phyloP scores from a whole-genome alignment of 2,797 vertebrate genomes.

The Falco biarmicus region DNA sequence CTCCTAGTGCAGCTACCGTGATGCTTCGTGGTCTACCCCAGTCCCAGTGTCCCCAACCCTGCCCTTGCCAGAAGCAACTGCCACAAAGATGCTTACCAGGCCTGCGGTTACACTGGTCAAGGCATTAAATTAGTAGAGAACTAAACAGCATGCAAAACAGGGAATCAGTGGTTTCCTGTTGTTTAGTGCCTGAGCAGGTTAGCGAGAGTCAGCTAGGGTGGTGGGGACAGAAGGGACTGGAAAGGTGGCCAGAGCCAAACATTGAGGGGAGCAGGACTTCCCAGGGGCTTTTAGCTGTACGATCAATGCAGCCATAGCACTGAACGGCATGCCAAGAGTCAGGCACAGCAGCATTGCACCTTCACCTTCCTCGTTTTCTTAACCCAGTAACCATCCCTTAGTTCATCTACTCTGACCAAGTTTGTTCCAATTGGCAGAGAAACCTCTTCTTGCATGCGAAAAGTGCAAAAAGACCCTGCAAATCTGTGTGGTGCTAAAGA shows the following conservation, averaged over 20 bases:
- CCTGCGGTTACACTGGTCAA: not conserved
- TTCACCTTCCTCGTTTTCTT: not conserved
- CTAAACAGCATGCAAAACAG: not conserved
- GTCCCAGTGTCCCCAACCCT: not conserved
- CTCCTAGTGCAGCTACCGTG: not conserved
- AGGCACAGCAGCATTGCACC: not conserved
- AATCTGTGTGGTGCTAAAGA: not conserved
- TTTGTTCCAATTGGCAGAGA: not conserved
- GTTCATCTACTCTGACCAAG: not conserved
- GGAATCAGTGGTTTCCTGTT: not conserved
- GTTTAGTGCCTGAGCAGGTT: not conserved
- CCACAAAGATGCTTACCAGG: not conserved
- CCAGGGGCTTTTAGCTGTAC: not conserved
- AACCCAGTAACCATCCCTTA: not conserved
- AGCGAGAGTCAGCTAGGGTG: not conserved
- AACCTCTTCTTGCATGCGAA: not conserved
- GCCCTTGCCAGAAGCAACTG: not conserved
- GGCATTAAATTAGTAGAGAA: not conserved
- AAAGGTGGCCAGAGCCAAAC: not conserved
- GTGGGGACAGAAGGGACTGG: not conserved
- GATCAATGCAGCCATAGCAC: not conserved
- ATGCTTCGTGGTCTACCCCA: not conserved
- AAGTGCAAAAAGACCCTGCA: not conserved
- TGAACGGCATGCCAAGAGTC: accelerated
- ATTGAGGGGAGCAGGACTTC: not conserved